Base-by-base conservation (phyloP, 2,113 vertebrate species). In the Anolis carolinensis region DNA sequence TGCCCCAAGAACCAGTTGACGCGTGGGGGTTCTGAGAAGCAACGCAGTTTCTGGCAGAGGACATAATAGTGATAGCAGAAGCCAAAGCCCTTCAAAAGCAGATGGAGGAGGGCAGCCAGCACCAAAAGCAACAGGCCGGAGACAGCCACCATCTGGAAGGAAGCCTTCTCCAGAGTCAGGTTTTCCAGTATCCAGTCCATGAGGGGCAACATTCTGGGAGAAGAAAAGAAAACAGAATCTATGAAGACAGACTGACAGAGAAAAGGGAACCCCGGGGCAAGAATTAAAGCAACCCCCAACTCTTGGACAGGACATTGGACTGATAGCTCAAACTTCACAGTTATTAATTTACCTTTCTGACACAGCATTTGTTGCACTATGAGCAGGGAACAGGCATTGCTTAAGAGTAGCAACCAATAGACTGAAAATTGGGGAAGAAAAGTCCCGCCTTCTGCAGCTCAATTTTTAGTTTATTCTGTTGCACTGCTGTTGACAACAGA, bases 1-100 rank as follows among this genome's bases (percentile, higher is more conserved):
- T 98, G 98, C 0, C 98, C 97, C 18, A 98, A 70, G 52, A 98
- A 83, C 98, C 98, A 99, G 59, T 85, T 97, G 30, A 92, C 84
- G 67, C 94, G 81, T 0, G 92, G 97, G 0, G 97, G 98, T 73
- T 92, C 87, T 1, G 95, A 95, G 91, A 99, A 98, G 90, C 96
- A 94, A 27, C 94, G 90, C 72, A 99, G 89, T 7, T 75, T 93
- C 67, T 85, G 88, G 27, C 93, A 95, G 84, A 92, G 96, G 89
- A 84, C 27, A n/a, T 86, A 74, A 48, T 97, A 97, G 2, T 68
- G 80, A 78, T 84, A 62, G 85, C 97, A 89, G 67, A 96, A 21
- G 1, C 32, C 23, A 5, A 75, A 30, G 0, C 85, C 1, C 2
- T 39, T 82, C 75, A 82, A 68, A 34, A 96, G 82, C 63, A 90